Percentiles rank a stretch among this genome's conserved stretches.
These are phyloP conservation scores for Agrochola litura DNA, from an alignment of 2,888 invertebrate species.

Conservation along the genomic window DNA sequence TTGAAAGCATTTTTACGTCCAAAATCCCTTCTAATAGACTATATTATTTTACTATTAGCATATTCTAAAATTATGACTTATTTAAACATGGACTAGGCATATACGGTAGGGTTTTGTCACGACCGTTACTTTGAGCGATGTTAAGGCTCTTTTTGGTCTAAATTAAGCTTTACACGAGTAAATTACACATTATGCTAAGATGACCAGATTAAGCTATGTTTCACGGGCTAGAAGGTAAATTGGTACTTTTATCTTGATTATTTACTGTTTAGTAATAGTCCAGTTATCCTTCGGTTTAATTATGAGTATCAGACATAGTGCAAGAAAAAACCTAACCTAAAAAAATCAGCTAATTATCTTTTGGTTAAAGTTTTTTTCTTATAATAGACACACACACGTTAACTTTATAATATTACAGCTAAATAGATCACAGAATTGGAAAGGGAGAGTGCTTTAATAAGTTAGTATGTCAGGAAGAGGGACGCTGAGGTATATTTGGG, in stretches of 20 bases:
- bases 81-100: constrained; percentile 7
- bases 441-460: constrained; percentile 57
- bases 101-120: neutral
- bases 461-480: constrained; percentile 53
- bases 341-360: constrained; percentile 43
- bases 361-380: constrained; percentile 19
- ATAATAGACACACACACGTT: constrained; percentile 50
- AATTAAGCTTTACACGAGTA: constrained; percentile 27
- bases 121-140: constrained; percentile 32
- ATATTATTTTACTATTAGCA: neutral
- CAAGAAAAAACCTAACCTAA: constrained; percentile 20
- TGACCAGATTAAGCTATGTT: neutral
- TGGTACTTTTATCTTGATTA: neutral
- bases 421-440: constrained; percentile 77
- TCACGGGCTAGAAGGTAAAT: neutral
- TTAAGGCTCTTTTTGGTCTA: constrained; percentile 30
- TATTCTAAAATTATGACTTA: constrained; percentile 10
- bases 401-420: constrained; percentile 55
- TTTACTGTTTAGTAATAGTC: neutral
- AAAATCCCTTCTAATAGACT: neutral
- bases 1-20: constrained; percentile 12
- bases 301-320: constrained; percentile 4
- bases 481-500: constrained; percentile 69
- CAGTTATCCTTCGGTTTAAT: neutral
- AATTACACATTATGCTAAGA: constrained; percentile 19